Base-by-base conservation (phyloP, 2,797 vertebrate genomes). In the Cuniculus paca region DNA sequence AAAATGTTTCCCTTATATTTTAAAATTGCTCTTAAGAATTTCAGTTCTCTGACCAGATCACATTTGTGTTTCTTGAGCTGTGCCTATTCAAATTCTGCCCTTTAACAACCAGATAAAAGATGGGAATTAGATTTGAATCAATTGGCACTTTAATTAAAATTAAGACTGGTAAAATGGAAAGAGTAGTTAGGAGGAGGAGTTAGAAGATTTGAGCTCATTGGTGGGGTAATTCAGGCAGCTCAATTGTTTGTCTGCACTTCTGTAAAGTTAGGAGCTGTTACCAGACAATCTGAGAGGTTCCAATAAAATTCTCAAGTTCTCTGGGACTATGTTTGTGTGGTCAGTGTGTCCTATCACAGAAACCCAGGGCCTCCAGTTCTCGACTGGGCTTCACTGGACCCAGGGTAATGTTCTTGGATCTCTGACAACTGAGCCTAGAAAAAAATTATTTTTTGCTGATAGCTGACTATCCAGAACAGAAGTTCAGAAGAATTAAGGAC, bases 81-180 rank as follows among this genome's bases (percentile, higher is more conserved):
- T 85, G 28, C 19, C 81, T 90, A 26, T 34, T 88, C 77, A 77
- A 65, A 87, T 74, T 75, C 4, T 90, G 54, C 31, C 14, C 68
- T 90, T 80, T 90, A 83, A 78, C n/a, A 8, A 91, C 28, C 24
- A 61, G 24, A 68, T 91, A 79, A 91, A 81, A 5, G 20, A 88
- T 52, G 34, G 7, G 31, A 72, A 91, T 96, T 75, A 79, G 68
- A 82, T 88, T 96, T 92, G 88, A 95, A 94, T 92, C 91, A 90
- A 48, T 24, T 24, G 56, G 16, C 28, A 88, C 70, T 91, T 95
- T 93, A 87, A 90, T 90, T 74, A 94, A 80, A 94, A 91, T 91
- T 70, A 84, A 91, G n/a, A 11, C 36, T 70, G n/a, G 8, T 14
- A 17, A 26, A 36, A 52, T 82, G 11, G 68, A 78, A 90, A 81